Conservation (phyloP, 1,140 invertebrate species). For the Drosophila takahashii region DNA sequence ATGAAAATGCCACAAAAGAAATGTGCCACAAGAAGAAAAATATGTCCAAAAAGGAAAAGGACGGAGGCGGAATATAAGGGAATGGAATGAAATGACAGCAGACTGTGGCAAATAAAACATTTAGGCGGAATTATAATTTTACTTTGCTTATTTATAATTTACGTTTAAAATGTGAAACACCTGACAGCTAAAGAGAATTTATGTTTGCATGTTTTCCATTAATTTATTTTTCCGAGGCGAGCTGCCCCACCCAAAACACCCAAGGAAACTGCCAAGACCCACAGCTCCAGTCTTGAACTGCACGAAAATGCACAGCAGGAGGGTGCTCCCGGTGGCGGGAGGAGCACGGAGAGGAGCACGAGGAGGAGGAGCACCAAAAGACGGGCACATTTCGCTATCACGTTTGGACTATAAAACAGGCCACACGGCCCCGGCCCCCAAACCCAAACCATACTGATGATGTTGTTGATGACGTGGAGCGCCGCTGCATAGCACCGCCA, state of each 20-base stretch:
- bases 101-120: slow-evolving; percentile 79
- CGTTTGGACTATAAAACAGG: slow-evolving; percentile 82
- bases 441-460: slow-evolving; percentile 59
- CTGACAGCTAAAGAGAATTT: slow-evolving; percentile 82
- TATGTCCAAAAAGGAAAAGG: slow-evolving; percentile 21
- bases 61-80: slow-evolving; percentile 1
- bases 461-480: slow-evolving; percentile 82
- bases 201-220: slow-evolving; percentile 83
- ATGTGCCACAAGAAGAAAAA: slow-evolving; percentile 41
- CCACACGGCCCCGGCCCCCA: slow-evolving; percentile 19
- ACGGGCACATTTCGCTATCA: slow-evolving; percentile 74
- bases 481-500: slow-evolving; percentile 55
- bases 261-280: slow-evolving; percentile 46
- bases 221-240: slow-evolving; percentile 77
- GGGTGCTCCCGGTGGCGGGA: slow-evolving; percentile 26
- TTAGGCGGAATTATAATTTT: slow-evolving; percentile 81
- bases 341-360: slow-evolving; percentile 13
- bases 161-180: slow-evolving; percentile 83
- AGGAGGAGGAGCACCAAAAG: slow-evolving; percentile 31
- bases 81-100: slow-evolving; percentile 33
- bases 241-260: not conserved
- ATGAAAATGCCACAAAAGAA: slow-evolving; percentile 50
- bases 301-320: slow-evolving; percentile 77
- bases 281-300: slow-evolving; percentile 42
- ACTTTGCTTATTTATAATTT: slow-evolving; percentile 82